Percentiles rank a stretch among this genome's conserved stretches.
Evolutionary conservation across 2,888 invertebrate species (phyloP).

Genomic region (Tetanocera ferruginea): DNA sequence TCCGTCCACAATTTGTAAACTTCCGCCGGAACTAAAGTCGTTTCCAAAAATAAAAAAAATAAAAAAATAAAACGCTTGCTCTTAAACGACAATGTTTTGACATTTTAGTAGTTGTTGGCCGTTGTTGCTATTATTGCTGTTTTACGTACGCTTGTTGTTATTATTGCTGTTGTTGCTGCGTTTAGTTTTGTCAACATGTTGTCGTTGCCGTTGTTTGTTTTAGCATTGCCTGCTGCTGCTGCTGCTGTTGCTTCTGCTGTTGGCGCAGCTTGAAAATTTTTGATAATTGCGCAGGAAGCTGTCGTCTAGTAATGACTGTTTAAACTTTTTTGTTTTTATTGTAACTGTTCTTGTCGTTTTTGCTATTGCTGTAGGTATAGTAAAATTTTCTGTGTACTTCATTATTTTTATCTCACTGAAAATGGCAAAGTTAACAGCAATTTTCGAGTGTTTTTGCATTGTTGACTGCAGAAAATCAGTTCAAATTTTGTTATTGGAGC

Average conservation of each 20-base stretch:
- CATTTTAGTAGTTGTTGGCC: background rate
- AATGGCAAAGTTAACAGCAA: background rate
- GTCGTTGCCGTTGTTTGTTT: background rate
- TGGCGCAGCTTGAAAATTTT: constrained; percentile 24
- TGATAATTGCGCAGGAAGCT: constrained; percentile 24
- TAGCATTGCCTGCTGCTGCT: background rate
- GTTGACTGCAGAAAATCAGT: background rate
- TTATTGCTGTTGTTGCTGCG: background rate
- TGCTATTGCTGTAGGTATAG: background rate
- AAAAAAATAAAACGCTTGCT: background rate
- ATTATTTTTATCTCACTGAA: background rate
- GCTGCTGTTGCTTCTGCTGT: constrained; percentile 10
- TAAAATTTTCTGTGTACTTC: background rate
- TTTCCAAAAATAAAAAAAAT: too few species aligned
- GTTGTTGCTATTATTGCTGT: background rate
- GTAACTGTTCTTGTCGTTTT: background rate
- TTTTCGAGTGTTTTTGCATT: background rate
- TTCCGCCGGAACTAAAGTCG: constrained; percentile 24
- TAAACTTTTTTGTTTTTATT: background rate
- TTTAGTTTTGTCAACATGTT: background rate
- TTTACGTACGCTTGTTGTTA: background rate
- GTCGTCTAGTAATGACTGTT: background rate
- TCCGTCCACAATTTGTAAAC: constrained; percentile 27
- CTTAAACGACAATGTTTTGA: background rate
- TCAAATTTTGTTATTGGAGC: background rate